Evolutionary conservation across 2,797 vertebrate species (phyloP).

Genomic region (Phrynocephalus guinanensis): DNA sequence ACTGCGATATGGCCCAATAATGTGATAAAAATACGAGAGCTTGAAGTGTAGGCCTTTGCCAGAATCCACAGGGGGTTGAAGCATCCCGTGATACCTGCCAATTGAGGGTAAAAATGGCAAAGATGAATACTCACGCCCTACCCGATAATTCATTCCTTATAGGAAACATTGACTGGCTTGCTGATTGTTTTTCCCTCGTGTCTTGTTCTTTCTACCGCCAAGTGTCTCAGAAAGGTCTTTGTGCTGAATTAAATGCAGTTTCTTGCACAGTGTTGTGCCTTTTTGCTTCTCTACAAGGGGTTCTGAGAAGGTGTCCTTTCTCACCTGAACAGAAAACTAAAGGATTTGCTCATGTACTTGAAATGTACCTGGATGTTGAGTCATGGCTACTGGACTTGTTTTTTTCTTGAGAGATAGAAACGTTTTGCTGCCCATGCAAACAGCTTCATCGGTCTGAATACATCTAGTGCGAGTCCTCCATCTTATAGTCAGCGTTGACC

Average conservation of each 20-base stretch:
- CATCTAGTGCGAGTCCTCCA: too few relatives aligned
- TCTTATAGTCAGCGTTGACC: too few relatives aligned
- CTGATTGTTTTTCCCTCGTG: not conserved
- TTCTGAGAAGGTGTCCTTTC: not conserved
- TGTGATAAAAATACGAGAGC: not conserved
- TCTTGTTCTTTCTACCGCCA: not conserved
- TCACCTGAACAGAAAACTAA: too few relatives aligned
- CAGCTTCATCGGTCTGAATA: too few relatives aligned
- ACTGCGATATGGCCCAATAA: too few relatives aligned
- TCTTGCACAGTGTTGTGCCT: not conserved
- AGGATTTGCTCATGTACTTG: not conserved
- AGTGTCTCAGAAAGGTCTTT: not conserved
- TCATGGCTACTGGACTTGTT: too few relatives aligned
- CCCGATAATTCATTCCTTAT: not conserved
- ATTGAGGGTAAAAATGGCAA: not conserved
- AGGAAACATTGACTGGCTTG: too few relatives aligned
- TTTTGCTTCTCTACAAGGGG: not conserved
- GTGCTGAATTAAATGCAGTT: not conserved
- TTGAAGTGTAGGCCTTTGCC: too few relatives aligned
- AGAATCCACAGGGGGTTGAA: not conserved
- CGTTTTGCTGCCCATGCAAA: too few relatives aligned
- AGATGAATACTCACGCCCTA: not conserved
- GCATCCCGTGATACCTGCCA: not conserved
- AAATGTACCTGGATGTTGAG: too few relatives aligned
- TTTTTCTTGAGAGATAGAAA: too few relatives aligned